phyloP scores from a whole-genome alignment of 2,797 vertebrate species.

The Acipenser oxyrinchus region DNA sequence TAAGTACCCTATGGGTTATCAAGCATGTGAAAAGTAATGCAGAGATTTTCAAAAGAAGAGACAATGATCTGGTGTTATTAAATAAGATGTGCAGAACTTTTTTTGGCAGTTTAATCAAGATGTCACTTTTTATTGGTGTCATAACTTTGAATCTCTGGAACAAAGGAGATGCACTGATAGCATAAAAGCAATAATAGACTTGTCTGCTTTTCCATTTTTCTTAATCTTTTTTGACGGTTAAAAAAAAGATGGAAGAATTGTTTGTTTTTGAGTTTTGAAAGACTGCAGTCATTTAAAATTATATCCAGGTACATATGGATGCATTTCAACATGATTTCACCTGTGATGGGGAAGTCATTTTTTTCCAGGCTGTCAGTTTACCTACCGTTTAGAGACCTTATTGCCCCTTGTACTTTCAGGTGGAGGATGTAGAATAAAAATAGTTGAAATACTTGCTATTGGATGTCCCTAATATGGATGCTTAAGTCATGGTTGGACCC shows the following conservation, averaged over 20 bases:
- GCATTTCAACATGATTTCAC: too few species aligned
- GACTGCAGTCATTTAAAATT: background rate
- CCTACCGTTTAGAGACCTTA: too few species aligned
- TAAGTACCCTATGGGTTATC: constrained; percentile 27
- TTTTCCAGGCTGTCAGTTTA: too few species aligned
- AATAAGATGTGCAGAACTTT: constrained; percentile 38
- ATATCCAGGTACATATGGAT: background rate
- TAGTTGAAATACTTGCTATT: too few species aligned
- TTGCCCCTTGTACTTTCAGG: too few species aligned
- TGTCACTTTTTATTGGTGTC: constrained; percentile 36
- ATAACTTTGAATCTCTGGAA: background rate
- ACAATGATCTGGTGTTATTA: constrained; percentile 61
- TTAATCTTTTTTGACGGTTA: background rate
- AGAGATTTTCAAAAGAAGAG: constrained; percentile 49
- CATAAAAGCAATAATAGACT: background rate
- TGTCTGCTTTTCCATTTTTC: background rate
- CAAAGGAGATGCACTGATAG: background rate
- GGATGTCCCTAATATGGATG: too few species aligned
- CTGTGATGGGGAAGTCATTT: too few species aligned
- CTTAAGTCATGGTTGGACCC: too few species aligned
- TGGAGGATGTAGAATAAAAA: too few species aligned
- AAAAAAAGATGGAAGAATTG: background rate
- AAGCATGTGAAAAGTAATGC: constrained; percentile 32
- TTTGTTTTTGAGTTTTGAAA: background rate
- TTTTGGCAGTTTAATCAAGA: constrained; percentile 50